Evolutionary conservation across 2,888 invertebrate genomes (phyloP), one percentile per base, ranked within the genome.

Genomic region (Candidula unifasciata): DNA sequence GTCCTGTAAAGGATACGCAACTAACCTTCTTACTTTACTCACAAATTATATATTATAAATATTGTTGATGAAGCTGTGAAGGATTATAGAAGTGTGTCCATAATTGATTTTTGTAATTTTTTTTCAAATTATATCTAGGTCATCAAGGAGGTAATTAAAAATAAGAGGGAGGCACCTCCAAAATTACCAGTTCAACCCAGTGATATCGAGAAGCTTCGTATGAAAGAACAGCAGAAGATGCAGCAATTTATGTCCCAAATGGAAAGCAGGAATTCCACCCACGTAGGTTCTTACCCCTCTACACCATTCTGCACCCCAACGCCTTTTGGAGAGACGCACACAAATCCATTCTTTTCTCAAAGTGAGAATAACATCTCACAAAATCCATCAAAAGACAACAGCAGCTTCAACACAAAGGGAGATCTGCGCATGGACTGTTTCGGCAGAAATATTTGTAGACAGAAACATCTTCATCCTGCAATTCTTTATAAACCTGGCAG

Each of bases 201-300:
- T n/a, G 52, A 80, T 44, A 84, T 83, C 30, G 57, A 83, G 35
- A 83, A 85, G 81, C 85, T 85, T 57, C 81, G 83, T 69, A 83
- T 83, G 44, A 83, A 86, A 73, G 83, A 86, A 35, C 30, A n/a
- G 33, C 77, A 76, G 24, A 79, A 80, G 57, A 79, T 85, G 44
- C 66, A 68, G n/a, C 80, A 82, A 52, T 85, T 85, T 54, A 77
- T 85, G 35, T 71, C 35, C 37, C 64, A 52, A 44, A 85, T 83
- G 80, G 85, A 85, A 73, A 85, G 85, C 68, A 88, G 87, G 52
- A 82, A 88, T 30, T 90, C 90, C 0, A 87, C 89, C 71, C 80
- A 85, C 35, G 82, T 88, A 3, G 89, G 64, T 44, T 33, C 13
- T 35, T 77, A 68, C 33, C 83, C 83, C 2, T 35, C 80, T 1